A percentile compares a stretch with the other conserved stretches of the same genome.
These are phyloP conservation scores for Drosophila sp. DNA, from an alignment of 1,140 invertebrate species.

Conservation along the genomic window DNA sequence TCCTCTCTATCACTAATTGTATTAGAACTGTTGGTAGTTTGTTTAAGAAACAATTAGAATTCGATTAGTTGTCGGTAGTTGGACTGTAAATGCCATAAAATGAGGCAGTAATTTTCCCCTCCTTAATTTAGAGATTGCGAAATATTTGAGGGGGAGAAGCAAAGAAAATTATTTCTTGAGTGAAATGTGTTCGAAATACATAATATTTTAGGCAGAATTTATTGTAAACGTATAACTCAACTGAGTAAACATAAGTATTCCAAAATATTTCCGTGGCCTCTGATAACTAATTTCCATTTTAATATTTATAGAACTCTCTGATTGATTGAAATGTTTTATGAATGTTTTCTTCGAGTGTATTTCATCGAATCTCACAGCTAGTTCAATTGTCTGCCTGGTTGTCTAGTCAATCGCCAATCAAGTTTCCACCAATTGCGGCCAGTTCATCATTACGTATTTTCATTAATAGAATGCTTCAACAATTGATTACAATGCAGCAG, in stretches of 20 bases:
- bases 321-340: too few relatives aligned
- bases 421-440: constrained; percentile 11
- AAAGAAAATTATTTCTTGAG: too few relatives aligned
- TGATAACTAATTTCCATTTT: too few relatives aligned
- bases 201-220: too few relatives aligned
- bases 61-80: constrained; percentile 5
- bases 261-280: too few relatives aligned
- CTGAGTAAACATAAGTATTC: too few relatives aligned
- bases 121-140: neutral
- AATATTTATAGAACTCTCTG: too few relatives aligned
- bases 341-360: neutral
- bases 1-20: constrained; percentile 3
- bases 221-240: too few relatives aligned
- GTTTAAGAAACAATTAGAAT: constrained; percentile 10
- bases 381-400: constrained; percentile 9
- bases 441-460: constrained; percentile 10
- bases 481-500: constrained; percentile 12
- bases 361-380: neutral
- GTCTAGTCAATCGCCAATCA: constrained; percentile 13
- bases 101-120: neutral
- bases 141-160: too few relatives aligned
- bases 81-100: constrained; percentile 4
- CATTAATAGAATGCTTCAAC: constrained; percentile 9
- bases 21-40: neutral
- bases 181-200: too few relatives aligned